Evolutionary conservation across 1,140 invertebrate genomes (phyloP).

Genomic region (Radopholus similis): DNA sequence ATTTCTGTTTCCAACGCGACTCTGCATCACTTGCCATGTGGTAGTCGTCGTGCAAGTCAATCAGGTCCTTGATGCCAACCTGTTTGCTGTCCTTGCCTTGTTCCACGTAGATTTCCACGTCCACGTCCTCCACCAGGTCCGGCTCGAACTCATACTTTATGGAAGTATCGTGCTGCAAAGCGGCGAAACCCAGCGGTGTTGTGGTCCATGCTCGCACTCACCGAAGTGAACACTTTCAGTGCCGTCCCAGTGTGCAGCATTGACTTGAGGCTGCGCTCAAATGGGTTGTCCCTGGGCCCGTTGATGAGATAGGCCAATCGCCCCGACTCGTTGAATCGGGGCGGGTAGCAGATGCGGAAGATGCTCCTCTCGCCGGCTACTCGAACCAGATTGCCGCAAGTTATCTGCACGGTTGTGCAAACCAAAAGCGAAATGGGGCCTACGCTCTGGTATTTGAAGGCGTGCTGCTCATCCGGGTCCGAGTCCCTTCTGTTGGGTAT

Average conservation of each 20-base stretch:
- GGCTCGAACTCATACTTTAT: background rate
- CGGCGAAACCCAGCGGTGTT: background rate
- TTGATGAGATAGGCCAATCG: slow-evolving; percentile 18
- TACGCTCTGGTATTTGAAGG: background rate
- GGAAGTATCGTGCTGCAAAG: background rate
- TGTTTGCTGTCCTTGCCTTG: background rate
- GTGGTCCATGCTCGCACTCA: background rate
- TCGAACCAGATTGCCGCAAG: background rate
- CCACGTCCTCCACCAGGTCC: slow-evolving; percentile 4
- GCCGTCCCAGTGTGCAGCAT: background rate
- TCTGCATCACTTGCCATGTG: too few relatives aligned
- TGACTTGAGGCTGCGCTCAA: slow-evolving; percentile 12
- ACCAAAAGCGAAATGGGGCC: background rate
- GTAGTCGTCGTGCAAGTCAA: slow-evolving; percentile 12
- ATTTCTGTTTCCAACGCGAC: too few relatives aligned
- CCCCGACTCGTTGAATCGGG: background rate
- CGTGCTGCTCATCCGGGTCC: background rate
- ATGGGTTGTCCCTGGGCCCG: slow-evolving; percentile 3
- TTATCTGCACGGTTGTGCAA: background rate
- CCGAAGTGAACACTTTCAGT: slow-evolving; percentile 11
- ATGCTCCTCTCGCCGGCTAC: background rate
- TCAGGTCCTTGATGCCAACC: slow-evolving; percentile 15
- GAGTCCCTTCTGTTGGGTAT: background rate
- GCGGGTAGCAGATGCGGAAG: slow-evolving; percentile 10
- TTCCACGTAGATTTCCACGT: slow-evolving; percentile 8